These are phyloP conservation scores for Geotrupes spiniger DNA, from an alignment of 2,888 invertebrate species.

Conservation along the genomic window DNA sequence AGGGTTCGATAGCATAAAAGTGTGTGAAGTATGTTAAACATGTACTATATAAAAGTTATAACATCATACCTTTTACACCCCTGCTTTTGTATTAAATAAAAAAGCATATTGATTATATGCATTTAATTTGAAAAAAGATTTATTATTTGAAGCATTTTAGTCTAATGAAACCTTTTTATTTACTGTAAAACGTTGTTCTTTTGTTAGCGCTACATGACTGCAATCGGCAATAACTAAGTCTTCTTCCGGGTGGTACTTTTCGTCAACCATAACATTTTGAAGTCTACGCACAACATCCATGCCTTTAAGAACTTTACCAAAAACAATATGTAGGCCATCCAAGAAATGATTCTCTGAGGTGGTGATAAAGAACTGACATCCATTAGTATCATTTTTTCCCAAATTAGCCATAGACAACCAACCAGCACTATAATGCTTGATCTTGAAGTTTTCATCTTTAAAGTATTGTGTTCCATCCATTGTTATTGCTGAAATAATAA, in stretches of 20 bases:
- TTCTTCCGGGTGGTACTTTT: conserved; percentile 74
- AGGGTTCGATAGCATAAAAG: no score
- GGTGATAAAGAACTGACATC: conserved; percentile 97
- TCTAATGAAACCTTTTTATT: no score
- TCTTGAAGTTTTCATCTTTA: conserved; percentile 95
- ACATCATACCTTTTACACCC: no score
- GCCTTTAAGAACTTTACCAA: conserved; percentile 86
- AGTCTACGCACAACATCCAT: conserved; percentile 85
- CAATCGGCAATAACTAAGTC: conserved; percentile 82
- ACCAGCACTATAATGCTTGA: conserved; percentile 94
- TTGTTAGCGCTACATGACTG: conserved; percentile 70
- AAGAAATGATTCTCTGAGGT: conserved; percentile 82
- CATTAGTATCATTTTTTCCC: conserved; percentile 96
- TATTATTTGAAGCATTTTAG: no score
- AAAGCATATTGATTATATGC: no score
- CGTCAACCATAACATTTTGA: conserved; percentile 69
- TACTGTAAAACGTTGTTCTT: no score
- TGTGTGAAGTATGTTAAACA: no score
- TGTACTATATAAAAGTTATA: no score
- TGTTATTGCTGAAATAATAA: conserved; percentile 43
- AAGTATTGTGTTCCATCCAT: conserved; percentile 49
- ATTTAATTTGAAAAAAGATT: no score
- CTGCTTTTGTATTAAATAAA: no score
- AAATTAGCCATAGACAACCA: conserved; percentile 99
- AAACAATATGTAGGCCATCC: conserved; percentile 96